Conservation (phyloP, 1,140 invertebrate species). For the Zelostemma sp. region DNA sequence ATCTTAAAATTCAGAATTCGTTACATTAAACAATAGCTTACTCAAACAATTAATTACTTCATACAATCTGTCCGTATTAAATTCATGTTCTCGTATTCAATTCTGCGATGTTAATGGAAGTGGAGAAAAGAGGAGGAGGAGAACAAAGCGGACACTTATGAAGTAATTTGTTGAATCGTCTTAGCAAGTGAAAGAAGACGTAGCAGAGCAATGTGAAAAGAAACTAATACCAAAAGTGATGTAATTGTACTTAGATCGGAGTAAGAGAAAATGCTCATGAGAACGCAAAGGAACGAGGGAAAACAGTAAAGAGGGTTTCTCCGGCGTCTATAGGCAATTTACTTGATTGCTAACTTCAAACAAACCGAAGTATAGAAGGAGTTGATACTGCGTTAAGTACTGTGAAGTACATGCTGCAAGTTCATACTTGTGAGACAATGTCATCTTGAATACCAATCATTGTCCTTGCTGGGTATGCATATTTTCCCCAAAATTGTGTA, state of each 20-base stretch:
- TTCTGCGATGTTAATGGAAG: too few relatives aligned
- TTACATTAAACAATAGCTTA: too few relatives aligned
- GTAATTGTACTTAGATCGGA: conserved; percentile 39
- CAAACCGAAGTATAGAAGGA: conserved; percentile 51
- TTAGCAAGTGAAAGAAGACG: conserved; percentile 28
- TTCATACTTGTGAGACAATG: background rate
- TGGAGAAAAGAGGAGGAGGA: too few relatives aligned
- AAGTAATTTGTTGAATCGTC: conserved; percentile 46
- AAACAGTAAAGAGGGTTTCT: conserved; percentile 41
- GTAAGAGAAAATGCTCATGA: conserved; percentile 20
- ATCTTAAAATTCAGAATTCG: too few relatives aligned
- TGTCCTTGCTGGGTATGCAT: background rate
- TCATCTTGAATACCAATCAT: background rate
- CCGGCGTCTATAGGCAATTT: conserved; percentile 68
- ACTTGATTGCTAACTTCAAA: conserved; percentile 69
- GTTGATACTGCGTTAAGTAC: conserved; percentile 34
- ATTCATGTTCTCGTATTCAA: too few relatives aligned
- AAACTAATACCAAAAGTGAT: conserved; percentile 21
- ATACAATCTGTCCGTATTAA: too few relatives aligned
- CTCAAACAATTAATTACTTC: too few relatives aligned
- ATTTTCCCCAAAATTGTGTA: conserved; percentile 3
- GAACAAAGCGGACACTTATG: conserved; percentile 27
- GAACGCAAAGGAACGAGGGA: conserved; percentile 40
- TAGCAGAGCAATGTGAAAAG: conserved; percentile 6
- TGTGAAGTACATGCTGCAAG: conserved; percentile 4